Percentiles rank a stretch among this genome's conserved stretches.
These are phyloP conservation scores for Actinia tenebrosa DNA, from an alignment of 64 coral and sea anemone species.

Conservation along the genomic window DNA sequence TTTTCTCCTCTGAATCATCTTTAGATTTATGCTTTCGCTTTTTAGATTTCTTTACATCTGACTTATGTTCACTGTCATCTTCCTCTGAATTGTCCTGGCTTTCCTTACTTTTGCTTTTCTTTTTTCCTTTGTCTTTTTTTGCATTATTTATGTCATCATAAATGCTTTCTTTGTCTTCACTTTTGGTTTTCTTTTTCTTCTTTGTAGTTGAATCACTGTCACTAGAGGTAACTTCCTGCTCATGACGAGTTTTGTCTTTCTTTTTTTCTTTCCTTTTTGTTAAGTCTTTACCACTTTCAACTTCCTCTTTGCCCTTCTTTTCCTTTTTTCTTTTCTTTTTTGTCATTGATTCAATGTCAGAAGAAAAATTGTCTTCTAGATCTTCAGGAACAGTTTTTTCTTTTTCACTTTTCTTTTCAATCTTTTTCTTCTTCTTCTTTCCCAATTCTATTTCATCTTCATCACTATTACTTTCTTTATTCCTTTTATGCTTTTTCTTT, in stretches of 20 bases:
- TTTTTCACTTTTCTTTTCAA: slow-evolving; percentile 17
- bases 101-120: not conserved
- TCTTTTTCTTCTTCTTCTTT: not conserved
- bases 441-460: not conserved
- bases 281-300: not conserved
- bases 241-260: not conserved
- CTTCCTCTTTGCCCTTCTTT: not conserved
- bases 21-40: not conserved
- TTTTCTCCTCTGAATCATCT: slow-evolving; percentile 1
- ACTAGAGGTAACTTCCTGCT: not conserved
- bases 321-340: not conserved
- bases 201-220: slow-evolving; percentile 17
- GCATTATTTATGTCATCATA: not conserved
- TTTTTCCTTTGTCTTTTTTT: not conserved
- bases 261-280: slow-evolving; percentile 7
- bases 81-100: not conserved
- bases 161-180: not conserved
- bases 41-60: not conserved
- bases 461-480: not conserved
- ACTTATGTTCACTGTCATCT: slow-evolving; percentile 10
- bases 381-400: not conserved
- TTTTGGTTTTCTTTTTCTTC: slow-evolving; percentile 28
- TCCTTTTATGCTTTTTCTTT: slow-evolving; percentile 1
- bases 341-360: too few species aligned
- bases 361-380: not conserved